Evolutionary conservation across 2,888 invertebrate species (phyloP), one percentile per base, ranked within the genome.

Genomic region (Malacosoma neustria): DNA sequence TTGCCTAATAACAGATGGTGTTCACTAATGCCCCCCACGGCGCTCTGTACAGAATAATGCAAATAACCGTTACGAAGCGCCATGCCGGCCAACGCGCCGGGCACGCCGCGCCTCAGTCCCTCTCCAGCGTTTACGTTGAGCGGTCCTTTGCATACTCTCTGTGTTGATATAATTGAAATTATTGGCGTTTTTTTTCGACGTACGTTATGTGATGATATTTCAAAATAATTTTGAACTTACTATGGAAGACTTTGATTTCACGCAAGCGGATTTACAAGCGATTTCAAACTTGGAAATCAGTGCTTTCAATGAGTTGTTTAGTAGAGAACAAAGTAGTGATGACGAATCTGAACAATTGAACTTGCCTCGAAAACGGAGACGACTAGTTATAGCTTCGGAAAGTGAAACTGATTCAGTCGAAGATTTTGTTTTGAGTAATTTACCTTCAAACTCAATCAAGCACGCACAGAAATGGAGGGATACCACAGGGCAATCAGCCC

Each of bases 371-470:
- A 55, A 49, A 30, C 34, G 43, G 49, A 52, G 51, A 51, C 49
- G 49, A 45, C 46, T 52, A 40, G 45, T 55, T 48, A 52, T 52
- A 43, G 46, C 41, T 33, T 51, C 49, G 47, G 53, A 51, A 46
- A 48, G 46, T 48, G 49, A 53, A 40, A 49, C 42, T 46, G 49
- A 50, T 44, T 54, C 49, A 45, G 46, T 47, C 50, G 46, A 50
- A 50, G 40, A 50, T 51, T 51, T 48, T 51, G 49, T 50, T 45
- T 42, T 48, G 43, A 48, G 50, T 49, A 54, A 49, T 49, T 51
- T 50, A 44, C n/a, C n/a, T n/a, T 45, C 49, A 30, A 43, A 45
- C 45, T 43, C 46, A 45, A 47, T 51, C 44, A 48, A 46, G 39
- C 47, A 46, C 50, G 52, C 48, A 35, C 35, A 37, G 37, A 40